These are phyloP conservation scores for Cavia aperea DNA, from an alignment of 2,113 vertebrate genomes.

Conservation along the genomic window DNA sequence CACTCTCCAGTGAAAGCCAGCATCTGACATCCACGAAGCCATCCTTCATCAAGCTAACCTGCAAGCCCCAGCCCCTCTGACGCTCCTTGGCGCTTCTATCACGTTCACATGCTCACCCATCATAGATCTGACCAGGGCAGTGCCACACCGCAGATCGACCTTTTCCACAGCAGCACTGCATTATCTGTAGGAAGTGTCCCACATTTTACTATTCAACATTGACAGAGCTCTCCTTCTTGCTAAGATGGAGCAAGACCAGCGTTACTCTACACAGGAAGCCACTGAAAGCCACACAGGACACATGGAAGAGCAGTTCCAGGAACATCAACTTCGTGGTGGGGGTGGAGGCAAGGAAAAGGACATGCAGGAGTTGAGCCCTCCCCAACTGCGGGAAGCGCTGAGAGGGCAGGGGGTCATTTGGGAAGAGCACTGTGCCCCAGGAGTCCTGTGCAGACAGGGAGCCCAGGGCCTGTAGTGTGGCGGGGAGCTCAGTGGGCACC, in stretches of 20 bases:
- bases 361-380: neutral
- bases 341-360: too few relatives aligned
- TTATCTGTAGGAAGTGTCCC: neutral
- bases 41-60: neutral
- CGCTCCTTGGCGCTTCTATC: accelerated
- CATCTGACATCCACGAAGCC: neutral
- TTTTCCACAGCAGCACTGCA: neutral
- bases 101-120: too few relatives aligned
- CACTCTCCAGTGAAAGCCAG: neutral
- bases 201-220: neutral
- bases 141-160: neutral
- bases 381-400: neutral
- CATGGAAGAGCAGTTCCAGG: neutral
- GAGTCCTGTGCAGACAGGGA: too few relatives aligned
- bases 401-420: too few relatives aligned
- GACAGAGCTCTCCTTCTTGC: neutral
- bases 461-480: neutral
- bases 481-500: neutral
- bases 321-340: neutral
- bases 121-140: neutral
- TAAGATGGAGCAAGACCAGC: neutral
- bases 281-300: neutral
- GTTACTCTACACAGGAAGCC: neutral
- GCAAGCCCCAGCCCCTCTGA: neutral
- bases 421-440: neutral